phyloP scores from a whole-genome alignment of 2,797 vertebrate genomes.

The Emydoidea blandingii region DNA sequence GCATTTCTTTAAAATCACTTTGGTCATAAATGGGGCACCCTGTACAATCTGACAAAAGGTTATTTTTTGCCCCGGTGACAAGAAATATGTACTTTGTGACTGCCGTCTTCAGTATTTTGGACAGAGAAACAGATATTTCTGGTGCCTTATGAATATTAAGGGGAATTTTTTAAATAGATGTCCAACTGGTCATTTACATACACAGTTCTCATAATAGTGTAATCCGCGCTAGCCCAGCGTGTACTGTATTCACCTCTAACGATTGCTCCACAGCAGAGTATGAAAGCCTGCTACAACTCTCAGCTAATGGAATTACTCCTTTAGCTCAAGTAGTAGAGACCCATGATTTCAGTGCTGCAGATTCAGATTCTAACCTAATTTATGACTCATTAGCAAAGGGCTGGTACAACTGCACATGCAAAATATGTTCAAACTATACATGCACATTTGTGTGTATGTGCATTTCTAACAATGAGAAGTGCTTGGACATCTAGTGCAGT shows the following conservation, averaged over 20 bases:
- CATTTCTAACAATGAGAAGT: neutral
- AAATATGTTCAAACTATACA: neutral
- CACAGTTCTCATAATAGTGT: neutral
- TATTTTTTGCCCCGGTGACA: neutral
- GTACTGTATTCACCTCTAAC: neutral
- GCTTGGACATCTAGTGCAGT: accelerated
- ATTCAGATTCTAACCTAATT: neutral
- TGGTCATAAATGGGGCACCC: neutral
- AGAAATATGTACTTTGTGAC: neutral
- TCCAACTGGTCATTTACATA: neutral
- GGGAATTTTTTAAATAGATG: neutral
- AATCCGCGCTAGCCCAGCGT: no score
- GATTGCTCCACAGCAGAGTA: neutral
- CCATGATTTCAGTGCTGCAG: accelerated
- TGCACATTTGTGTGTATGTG: accelerated
- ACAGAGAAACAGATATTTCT: neutral
- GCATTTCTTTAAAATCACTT: neutral
- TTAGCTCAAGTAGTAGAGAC: neutral
- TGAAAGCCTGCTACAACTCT: accelerated
- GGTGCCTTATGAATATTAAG: neutral
- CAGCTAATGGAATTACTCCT: neutral
- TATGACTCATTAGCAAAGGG: neutral
- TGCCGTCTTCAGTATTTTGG: neutral
- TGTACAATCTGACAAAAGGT: neutral
- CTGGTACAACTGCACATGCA: neutral